Evolutionary conservation across 2,113 vertebrate genomes (phyloP).

Genomic region (Aepyceros melampus): DNA sequence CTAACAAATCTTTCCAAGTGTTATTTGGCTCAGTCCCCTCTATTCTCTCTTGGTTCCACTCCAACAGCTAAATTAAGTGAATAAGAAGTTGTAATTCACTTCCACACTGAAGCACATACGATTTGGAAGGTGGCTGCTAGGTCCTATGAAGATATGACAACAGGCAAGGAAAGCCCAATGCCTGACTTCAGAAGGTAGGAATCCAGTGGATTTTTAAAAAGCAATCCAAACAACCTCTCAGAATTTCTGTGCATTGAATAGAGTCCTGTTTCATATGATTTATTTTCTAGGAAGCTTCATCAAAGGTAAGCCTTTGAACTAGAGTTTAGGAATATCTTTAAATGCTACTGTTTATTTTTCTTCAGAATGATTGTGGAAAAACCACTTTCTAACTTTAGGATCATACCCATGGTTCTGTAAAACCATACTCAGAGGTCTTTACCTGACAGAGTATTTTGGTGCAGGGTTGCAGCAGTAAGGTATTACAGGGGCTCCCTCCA

Average conservation of each 20-base stretch:
- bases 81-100: slow-evolving; percentile 5
- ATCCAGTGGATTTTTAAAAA: not conserved
- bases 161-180: not conserved
- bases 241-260: not conserved
- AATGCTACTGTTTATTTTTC: not conserved
- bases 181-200: not conserved
- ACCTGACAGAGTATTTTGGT: not conserved
- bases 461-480: not conserved
- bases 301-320: not conserved
- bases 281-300: not conserved
- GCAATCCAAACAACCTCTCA: not conserved
- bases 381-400: not conserved
- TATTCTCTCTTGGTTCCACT: slow-evolving; percentile 19
- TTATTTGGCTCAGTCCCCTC: not conserved
- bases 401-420: not conserved
- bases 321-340: not conserved
- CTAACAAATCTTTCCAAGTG: not conserved
- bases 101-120: not conserved
- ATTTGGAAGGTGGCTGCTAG: not conserved
- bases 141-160: not conserved
- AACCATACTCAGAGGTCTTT: not conserved
- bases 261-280: not conserved
- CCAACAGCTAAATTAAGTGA: slow-evolving; percentile 22
- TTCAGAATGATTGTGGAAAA: not conserved
- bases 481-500: not conserved